Conservation (phyloP, 2,888 invertebrate genomes). For the Thera obeliscata region DNA sequence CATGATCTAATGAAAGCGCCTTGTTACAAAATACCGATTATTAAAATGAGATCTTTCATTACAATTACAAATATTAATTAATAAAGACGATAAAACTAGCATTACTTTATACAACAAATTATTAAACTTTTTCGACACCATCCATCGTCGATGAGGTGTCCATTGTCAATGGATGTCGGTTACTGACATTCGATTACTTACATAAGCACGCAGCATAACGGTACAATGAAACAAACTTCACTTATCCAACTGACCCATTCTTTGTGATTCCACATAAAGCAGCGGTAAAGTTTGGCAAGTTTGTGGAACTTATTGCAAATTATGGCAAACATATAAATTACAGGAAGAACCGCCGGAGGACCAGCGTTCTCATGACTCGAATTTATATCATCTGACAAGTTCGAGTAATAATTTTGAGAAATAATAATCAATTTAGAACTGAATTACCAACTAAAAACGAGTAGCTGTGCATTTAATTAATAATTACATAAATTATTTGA, state of each 20-base stretch:
- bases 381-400: slow-evolving; percentile 51
- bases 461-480: slow-evolving; percentile 57
- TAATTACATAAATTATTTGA: slow-evolving; percentile 72
- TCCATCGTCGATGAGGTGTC: slow-evolving; percentile 62
- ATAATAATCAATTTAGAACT: slow-evolving; percentile 54
- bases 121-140: slow-evolving; percentile 77
- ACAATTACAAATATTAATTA: slow-evolving; percentile 83
- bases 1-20: slow-evolving; percentile 85
- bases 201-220: slow-evolving; percentile 68
- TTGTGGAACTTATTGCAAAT: slow-evolving; percentile 34
- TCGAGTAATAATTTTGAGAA: slow-evolving; percentile 56
- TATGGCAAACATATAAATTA: slow-evolving; percentile 41
- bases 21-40: slow-evolving; percentile 85
- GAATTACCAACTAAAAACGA: slow-evolving; percentile 55
- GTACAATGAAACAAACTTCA: slow-evolving; percentile 74
- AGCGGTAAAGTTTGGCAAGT: slow-evolving; percentile 37
- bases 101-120: slow-evolving; percentile 83
- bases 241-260: slow-evolving; percentile 28
- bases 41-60: slow-evolving; percentile 85
- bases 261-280: slow-evolving; percentile 23
- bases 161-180: slow-evolving; percentile 61
- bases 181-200: slow-evolving; percentile 59
- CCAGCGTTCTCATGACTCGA: slow-evolving; percentile 40
- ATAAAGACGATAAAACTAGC: slow-evolving; percentile 81
- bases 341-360: slow-evolving; percentile 31